Conservation (phyloP, 1,140 invertebrate species). For the Xylocopa sonorina region DNA sequence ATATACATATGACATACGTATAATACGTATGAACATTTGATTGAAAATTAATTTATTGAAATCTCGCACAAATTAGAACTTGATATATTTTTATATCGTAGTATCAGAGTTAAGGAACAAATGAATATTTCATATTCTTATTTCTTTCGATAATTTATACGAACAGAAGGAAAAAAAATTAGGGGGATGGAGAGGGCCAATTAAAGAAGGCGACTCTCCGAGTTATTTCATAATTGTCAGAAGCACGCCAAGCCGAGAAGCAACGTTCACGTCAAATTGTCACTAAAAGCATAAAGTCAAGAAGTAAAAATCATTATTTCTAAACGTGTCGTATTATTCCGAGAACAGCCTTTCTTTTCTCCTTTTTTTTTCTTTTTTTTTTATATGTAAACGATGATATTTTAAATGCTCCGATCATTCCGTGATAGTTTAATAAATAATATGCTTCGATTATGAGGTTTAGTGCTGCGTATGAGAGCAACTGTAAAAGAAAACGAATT, state of each 20-base stretch:
- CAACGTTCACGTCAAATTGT: conserved; percentile 34
- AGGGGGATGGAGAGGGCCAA: background rate
- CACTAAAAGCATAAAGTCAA: conserved; percentile 53
- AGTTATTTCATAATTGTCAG: conserved; percentile 29
- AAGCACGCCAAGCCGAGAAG: conserved; percentile 58
- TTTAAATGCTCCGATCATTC: background rate
- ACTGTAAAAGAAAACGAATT: conserved; percentile 29
- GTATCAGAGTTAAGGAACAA: background rate
- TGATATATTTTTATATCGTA: too few relatives aligned
- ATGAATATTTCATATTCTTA: background rate
- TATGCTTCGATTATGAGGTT: background rate
- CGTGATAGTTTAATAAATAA: background rate
- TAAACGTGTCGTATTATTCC: background rate
- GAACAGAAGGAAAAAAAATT: too few relatives aligned
- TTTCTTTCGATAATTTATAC: background rate
- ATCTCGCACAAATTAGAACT: background rate
- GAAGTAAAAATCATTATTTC: conserved; percentile 22
- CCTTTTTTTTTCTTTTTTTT: too few relatives aligned
- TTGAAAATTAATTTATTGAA: too few relatives aligned
- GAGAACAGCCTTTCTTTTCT: background rate
- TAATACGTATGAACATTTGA: too few relatives aligned
- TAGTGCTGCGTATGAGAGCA: background rate
- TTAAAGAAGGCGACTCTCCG: background rate
- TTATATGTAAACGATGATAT: background rate
- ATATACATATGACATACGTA: too few relatives aligned